Evolutionary conservation across 2,888 invertebrate species (phyloP).

Genomic region (Rhamnusium bicolor): DNA sequence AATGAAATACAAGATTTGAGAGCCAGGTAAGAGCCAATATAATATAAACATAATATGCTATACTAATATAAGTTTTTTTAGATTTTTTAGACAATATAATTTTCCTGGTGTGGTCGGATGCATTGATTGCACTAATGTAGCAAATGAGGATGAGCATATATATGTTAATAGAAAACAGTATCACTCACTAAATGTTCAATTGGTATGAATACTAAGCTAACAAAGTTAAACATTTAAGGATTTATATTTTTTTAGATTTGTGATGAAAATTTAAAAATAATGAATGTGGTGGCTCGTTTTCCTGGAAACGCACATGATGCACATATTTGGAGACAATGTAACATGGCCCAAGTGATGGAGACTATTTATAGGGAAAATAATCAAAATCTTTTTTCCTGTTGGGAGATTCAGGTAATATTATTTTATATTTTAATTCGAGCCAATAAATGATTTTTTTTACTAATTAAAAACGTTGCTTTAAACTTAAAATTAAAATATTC

Average conservation of each 20-base stretch:
- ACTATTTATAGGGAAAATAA: neutral
- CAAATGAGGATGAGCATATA: constrained; percentile 29
- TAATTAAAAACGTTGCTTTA: neutral
- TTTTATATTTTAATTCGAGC: neutral
- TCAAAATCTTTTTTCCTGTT: constrained; percentile 18
- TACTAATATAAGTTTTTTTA: constrained; percentile 3
- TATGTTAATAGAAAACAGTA: constrained; percentile 40
- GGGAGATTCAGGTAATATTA: constrained; percentile 14
- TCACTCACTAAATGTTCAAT: constrained; percentile 41
- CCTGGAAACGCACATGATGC: constrained; percentile 36
- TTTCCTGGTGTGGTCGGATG: constrained; percentile 38
- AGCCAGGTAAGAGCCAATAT: constrained; percentile 3
- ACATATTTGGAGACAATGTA: constrained; percentile 31
- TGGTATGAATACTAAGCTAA: constrained; percentile 25
- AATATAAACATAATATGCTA: neutral
- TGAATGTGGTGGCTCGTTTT: constrained; percentile 28
- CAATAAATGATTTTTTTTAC: neutral
- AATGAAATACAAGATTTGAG: constrained; percentile 27
- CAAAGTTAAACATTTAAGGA: neutral
- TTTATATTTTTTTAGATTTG: constrained; percentile 32
- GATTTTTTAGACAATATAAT: constrained; percentile 40
- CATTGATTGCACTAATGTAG: constrained; percentile 4
- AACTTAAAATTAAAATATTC: too few relatives aligned
- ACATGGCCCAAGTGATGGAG: constrained; percentile 15
- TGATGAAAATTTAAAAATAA: constrained; percentile 33